Evolutionary conservation across 2,797 vertebrate species (phyloP), one percentile per base, ranked within the genome.

Genomic region (Austrolebias charrua): DNA sequence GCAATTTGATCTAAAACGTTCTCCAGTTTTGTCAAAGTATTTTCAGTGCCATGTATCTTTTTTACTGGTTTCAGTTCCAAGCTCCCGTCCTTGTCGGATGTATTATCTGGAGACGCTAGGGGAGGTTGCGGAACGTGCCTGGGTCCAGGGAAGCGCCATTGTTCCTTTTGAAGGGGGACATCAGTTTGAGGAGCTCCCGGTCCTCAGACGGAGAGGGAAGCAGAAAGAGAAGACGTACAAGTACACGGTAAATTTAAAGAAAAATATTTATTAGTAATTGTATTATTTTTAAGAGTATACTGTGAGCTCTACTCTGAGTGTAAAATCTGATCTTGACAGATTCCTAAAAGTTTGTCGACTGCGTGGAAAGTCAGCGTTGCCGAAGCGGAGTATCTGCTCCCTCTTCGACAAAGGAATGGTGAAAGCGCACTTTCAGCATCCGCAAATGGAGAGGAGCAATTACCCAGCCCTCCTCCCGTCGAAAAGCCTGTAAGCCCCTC

Each of bases 201-300:
- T 98, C 71, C 91, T 98, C 33, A 90, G 94, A 71, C 91, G 92
- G 75, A 94, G 94, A 91, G 96, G 96, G 69, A 96, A 95, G 76
- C 95, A 96, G 75, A 96, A 94, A 86, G 96, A 98, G 67, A 97
- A 96, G 88, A 91, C 93, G 86, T 95, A 96, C 83, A 96, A 94
- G 71, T 94, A 96, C 78, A 96, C 95, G 92, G 97, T 97, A 86
- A 81, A 61, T 55, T 8, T 13, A 12, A 35, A 35, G 10, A 35
- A 35, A 35, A 35, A 35, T 33, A 33, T 5, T 33, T 33, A 8
- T 33, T 33, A 33, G 63, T 15, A n/a, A n/a, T n/a, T n/a, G n/a
- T n/a, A 40, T 45, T 20, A 0, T 29, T n/a, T 11, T 57, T 3
- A 3, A 40, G 5, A 20, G 3, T 13, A 0, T 13, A 12, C 4